Evolutionary conservation across 2,113 vertebrate genomes (phyloP).

Genomic region (Columba livia): DNA sequence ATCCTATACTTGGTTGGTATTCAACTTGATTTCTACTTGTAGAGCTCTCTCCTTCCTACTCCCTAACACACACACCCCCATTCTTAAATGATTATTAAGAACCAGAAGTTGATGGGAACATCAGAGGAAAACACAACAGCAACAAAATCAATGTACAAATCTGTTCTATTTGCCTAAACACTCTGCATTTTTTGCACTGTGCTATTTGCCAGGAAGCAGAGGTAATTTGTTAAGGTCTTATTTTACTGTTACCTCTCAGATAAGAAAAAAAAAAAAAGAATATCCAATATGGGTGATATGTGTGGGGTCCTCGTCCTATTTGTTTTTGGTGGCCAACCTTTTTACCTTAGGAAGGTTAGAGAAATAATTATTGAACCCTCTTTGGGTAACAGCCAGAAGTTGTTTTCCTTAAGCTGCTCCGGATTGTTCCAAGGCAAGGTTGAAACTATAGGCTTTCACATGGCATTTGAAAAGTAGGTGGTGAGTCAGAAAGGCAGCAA

Average conservation of each 20-base stretch:
- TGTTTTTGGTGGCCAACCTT: constrained; percentile 47
- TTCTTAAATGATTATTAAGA: not conserved
- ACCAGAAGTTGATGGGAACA: not conserved
- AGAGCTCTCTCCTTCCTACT: not conserved
- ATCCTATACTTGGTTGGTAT: not conserved
- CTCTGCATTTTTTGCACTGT: not conserved
- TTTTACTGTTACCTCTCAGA: not conserved
- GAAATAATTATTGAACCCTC: constrained; percentile 58
- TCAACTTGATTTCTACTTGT: not conserved
- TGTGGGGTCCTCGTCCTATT: constrained; percentile 27
- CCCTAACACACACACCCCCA: not conserved
- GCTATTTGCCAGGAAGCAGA: not conserved
- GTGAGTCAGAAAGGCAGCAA: constrained; percentile 55
- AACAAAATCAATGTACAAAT: not conserved
- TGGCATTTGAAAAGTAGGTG: constrained; percentile 42
- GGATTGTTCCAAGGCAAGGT: constrained; percentile 51
- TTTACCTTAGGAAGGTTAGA: constrained; percentile 42
- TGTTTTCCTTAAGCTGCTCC: constrained; percentile 55
- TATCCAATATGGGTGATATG: not conserved
- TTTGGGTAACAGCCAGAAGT: constrained; percentile 38
- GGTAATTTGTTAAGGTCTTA: not conserved
- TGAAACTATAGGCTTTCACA: constrained; percentile 55
- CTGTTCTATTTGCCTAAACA: not conserved
- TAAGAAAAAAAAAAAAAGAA: not conserved
- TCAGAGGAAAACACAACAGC: not conserved